Evolutionary conservation across 2,113 vertebrate genomes (phyloP).

Genomic region (Myotis davidii): DNA sequence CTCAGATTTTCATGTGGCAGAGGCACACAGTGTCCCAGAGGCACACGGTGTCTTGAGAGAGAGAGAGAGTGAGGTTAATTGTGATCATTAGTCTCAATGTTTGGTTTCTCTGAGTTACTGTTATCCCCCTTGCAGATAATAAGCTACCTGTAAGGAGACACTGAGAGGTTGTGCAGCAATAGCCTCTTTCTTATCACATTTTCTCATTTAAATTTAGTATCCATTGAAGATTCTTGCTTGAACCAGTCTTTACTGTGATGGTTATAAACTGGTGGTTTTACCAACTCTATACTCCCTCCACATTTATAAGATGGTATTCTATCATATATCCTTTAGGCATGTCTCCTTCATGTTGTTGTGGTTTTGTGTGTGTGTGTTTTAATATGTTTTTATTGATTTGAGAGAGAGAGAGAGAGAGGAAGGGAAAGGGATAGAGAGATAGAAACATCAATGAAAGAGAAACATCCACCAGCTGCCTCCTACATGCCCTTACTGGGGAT

Average conservation of each 20-base stretch:
- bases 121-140: neutral
- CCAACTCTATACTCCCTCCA: neutral
- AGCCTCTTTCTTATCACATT: neutral
- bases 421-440: too few relatives aligned
- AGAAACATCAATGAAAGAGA: too few relatives aligned
- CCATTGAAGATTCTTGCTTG: neutral
- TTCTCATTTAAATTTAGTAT: neutral
- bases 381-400: too few relatives aligned
- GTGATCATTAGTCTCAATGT: neutral
- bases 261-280: neutral
- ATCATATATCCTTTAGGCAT: neutral
- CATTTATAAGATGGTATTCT: slow-evolving; percentile 1
- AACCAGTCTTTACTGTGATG: neutral
- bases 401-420: too few relatives aligned
- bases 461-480: too few relatives aligned
- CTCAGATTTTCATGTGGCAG: neutral
- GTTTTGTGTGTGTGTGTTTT: too few relatives aligned
- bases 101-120: slow-evolving; percentile 18
- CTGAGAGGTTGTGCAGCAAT: neutral
- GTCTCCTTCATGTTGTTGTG: neutral
- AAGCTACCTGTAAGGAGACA: neutral
- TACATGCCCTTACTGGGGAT: too few relatives aligned
- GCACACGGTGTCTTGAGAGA: neutral
- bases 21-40: neutral
- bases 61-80: slow-evolving; percentile 36